Evolutionary conservation across 2,888 invertebrate genomes (phyloP), one percentile per base, ranked within the genome.

Genomic region (Dioctria linearis): DNA sequence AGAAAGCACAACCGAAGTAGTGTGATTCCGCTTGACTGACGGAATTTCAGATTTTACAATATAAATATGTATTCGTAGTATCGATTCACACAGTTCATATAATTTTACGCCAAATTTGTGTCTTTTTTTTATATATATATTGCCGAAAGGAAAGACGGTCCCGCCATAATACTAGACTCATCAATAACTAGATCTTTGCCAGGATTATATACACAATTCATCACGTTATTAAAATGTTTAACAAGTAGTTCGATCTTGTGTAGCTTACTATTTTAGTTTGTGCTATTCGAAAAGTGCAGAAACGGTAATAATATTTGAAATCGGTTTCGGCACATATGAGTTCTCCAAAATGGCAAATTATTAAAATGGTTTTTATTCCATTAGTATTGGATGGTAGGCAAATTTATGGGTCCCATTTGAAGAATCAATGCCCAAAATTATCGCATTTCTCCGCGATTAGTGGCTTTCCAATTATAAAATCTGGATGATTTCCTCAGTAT

Each of bases 81-180:
- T 5, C 66, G 67, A 67, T 67, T 67, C 67, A 13, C 67, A 67
- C 43, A 67, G 13, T 67, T 67, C 67, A 13, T 67, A 46, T 46
- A 67, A 42, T 46, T 67, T 71, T 71, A 54, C 71, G 54, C 54
- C 71, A 39, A 54, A 71, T 71, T 71, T 71, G 11, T 4, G 43
- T 71, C 51, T 71, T 71, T 71, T 3, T 39, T 71, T n/a, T n/a
- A n/a, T n/a, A n/a, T n/a, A n/a, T n/a, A 42, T 75, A 75, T 75
- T 75, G 66, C 66, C 66, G 67, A 46, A 69, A 69, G 49, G 2
- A 37, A 69, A 69, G 67, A 69, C 49, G 25, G 25, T 25, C 86
- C 39, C 85, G 82, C 84, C 84, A 86, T 37, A 86, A 85, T 42
- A 87, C 83, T 84, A 86, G 84, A 83, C 82, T 87, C 86, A 81